These are phyloP conservation scores for Anser cygnoides DNA, from an alignment of 2,113 vertebrate genomes.

Conservation along the genomic window DNA sequence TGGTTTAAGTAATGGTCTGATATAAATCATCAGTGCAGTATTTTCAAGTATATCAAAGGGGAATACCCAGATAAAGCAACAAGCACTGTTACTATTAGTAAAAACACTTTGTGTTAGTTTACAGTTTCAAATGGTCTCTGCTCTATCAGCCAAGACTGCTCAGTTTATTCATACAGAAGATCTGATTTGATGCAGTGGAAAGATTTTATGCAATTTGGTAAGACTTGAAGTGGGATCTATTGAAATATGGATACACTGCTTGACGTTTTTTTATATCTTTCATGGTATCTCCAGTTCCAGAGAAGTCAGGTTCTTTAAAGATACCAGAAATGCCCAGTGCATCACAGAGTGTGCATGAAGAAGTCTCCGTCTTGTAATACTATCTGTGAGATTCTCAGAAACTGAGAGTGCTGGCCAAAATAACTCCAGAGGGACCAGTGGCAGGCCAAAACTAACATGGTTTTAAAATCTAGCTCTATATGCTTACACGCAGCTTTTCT, in stretches of 20 bases:
- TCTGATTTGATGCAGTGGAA: not conserved
- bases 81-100: not conserved
- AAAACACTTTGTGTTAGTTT: not conserved
- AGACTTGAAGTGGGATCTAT: not conserved
- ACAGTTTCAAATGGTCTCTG: not conserved
- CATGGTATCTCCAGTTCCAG: not conserved
- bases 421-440: constrained; percentile 13
- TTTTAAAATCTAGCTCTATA: not conserved
- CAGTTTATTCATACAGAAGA: not conserved
- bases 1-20: not conserved
- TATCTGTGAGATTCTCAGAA: constrained; percentile 49
- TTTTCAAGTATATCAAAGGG: not conserved
- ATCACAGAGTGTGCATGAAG: constrained; percentile 24
- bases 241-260: not conserved
- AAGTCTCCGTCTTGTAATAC: constrained; percentile 2
- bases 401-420: not conserved
- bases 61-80: not conserved
- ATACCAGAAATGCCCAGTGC: not conserved
- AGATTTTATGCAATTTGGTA: not conserved
- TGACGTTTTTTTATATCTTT: not conserved
- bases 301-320: not conserved
- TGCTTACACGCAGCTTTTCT: not conserved
- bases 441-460: not conserved
- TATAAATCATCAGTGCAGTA: not conserved
- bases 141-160: not conserved